Evolutionary conservation across 2,888 invertebrate genomes (phyloP).

Genomic region (Muschampia plurimacula): DNA sequence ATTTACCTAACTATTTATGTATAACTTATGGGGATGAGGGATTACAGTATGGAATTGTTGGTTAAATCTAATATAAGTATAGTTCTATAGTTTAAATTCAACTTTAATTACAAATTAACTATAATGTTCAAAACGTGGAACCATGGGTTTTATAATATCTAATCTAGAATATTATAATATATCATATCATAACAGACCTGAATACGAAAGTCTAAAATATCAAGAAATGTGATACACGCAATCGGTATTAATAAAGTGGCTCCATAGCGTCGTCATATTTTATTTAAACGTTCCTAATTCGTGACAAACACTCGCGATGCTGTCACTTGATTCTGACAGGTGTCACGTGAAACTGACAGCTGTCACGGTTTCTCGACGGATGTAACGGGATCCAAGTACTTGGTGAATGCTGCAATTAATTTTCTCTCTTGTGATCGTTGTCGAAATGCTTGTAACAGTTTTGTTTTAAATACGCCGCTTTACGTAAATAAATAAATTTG

Average conservation of each 20-base stretch:
- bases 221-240: slow-evolving; percentile 19
- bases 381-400: slow-evolving; percentile 20
- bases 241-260: slow-evolving; percentile 19
- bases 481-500: neutral
- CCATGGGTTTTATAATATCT: too few relatives aligned
- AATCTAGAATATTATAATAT: neutral
- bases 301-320: slow-evolving; percentile 15
- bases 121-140: too few relatives aligned
- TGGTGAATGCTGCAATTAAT: slow-evolving; percentile 23
- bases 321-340: slow-evolving; percentile 18
- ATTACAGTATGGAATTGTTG: too few relatives aligned
- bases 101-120: too few relatives aligned
- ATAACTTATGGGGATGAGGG: too few relatives aligned
- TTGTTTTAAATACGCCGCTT: neutral
- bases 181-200: neutral
- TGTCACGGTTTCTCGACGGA: slow-evolving; percentile 16
- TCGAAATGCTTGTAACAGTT: slow-evolving; percentile 15
- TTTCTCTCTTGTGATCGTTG: slow-evolving; percentile 20
- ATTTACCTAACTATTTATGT: too few relatives aligned
- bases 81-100: too few relatives aligned
- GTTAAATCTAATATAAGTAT: too few relatives aligned
- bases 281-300: slow-evolving; percentile 29
- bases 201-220: slow-evolving; percentile 9
- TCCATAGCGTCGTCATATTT: slow-evolving; percentile 17
- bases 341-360: slow-evolving; percentile 24